Percentiles rank a stretch among this genome's conserved stretches.
Evolutionary conservation across 2,888 invertebrate genomes (phyloP).

Genomic region (Apotomis capreana): DNA sequence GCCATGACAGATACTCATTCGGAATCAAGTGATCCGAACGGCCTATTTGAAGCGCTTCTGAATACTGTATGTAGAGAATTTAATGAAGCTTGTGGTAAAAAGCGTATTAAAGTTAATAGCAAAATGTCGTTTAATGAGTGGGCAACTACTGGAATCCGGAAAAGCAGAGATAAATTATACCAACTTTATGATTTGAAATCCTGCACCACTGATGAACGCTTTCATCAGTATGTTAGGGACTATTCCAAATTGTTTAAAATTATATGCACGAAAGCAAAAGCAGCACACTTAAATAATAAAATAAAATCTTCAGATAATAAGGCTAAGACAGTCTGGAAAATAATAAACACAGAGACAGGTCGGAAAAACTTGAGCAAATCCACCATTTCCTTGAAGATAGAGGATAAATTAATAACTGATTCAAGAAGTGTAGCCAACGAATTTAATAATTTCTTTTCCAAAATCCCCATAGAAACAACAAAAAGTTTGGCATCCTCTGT

Average conservation of each 20-base stretch:
- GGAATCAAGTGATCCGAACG: neutral
- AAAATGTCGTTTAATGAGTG: neutral
- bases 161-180: neutral
- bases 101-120: neutral
- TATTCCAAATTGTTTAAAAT: too few species aligned
- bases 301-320: too few species aligned
- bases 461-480: neutral
- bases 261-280: too few species aligned
- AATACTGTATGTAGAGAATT: neutral
- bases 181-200: too few species aligned
- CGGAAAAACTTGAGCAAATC: too few species aligned
- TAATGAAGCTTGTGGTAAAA: neutral
- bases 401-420: neutral
- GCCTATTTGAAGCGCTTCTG: neutral
- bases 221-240: too few species aligned
- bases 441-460: conserved; percentile 1
- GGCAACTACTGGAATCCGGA: conserved; percentile 2
- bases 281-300: too few species aligned
- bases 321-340: too few species aligned
- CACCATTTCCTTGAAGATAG: conserved; percentile 1
- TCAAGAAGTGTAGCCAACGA: neutral
- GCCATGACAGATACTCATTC: too few species aligned
- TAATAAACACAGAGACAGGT: too few species aligned
- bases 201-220: too few species aligned
- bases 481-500: neutral